Evolutionary conservation across 1,140 invertebrate genomes (phyloP), one percentile per base, ranked within the genome.

Genomic region (Dolichoris vasculosae): DNA sequence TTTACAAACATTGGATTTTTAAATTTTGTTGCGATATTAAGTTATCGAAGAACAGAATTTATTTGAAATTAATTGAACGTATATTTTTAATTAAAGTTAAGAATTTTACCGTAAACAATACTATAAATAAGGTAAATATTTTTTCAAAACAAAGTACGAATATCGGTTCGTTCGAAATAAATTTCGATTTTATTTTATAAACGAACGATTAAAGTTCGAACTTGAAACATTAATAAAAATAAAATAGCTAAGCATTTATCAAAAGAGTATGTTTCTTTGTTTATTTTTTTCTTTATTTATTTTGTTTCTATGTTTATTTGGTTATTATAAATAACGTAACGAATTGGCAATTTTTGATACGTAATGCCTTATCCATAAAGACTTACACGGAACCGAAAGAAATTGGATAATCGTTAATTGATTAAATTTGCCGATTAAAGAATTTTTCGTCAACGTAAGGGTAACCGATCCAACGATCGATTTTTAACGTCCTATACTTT

Each of bases 351-450:
- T 51, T 78, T 78, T 78, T 63, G 26, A 23, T n/a, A 23, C 17
- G 32, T 11, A 38, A 78, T 40, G 32, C 38, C 38, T 63, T 63
- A 78, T 78, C 40, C 32, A n/a, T 63, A 78, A 78, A 78, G 23
- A 20, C 51, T 78, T 59, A 63, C 40, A 71, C 20, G 35, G 30
- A 32, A n/a, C 63, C 15, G 63, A 11, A 32, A n/a, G 15, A 51
- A 51, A 51, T 51, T 51, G 11, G 48, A 51, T 51, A 15, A 17
- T 15, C 2, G 20, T 2, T 51, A 51, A 51, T 17, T 51, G 48
- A 51, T 51, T 51, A 17, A 9, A 17, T 51, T 51, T 51, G 6
- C 48, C 20, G 1, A 11, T 51, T 2, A 7, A 51, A 51, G 15
- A n/a, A 30, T 32, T 23, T 71, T 4, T 6, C 20, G n/a, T 71